Percentiles rank a stretch among this genome's conserved stretches.
These are phyloP conservation scores for Chrysopilus asiliformis DNA, from an alignment of 2,888 invertebrate species.

Conservation along the genomic window DNA sequence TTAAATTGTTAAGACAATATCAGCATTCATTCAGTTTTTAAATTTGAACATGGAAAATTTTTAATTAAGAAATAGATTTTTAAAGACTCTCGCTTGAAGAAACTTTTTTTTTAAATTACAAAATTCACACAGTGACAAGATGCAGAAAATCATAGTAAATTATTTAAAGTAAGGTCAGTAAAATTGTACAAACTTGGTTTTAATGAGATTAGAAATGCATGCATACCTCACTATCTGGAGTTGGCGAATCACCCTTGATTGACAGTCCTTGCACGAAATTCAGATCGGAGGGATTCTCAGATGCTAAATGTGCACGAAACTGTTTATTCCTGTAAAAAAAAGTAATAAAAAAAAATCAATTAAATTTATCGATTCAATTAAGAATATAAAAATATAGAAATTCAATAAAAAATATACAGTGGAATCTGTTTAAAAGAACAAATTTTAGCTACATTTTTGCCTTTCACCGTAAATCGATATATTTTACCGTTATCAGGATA, in stretches of 20 bases:
- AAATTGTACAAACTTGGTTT: no score
- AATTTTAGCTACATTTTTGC: no score
- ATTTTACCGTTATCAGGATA: no score
- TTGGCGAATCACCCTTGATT: conserved; percentile 24
- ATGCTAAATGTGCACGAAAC: conserved; percentile 57
- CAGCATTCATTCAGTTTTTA: no score
- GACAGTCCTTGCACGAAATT: conserved; percentile 30
- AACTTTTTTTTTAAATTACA: background rate
- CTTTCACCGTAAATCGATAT: no score
- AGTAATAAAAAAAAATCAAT: background rate
- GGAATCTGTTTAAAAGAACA: no score
- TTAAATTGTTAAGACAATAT: no score
- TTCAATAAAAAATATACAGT: no score
- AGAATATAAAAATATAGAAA: background rate
- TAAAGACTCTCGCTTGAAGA: no score
- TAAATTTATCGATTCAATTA: background rate
- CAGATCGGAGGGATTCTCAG: conserved; percentile 48
- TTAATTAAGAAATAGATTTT: no score
- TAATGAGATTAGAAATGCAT: background rate
- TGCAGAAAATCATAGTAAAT: background rate
- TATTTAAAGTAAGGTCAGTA: background rate
- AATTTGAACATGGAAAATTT: no score
- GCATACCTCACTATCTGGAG: conserved; percentile 33
- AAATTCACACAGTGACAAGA: background rate
- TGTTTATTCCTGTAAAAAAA: conserved; percentile 49